Evolutionary conservation across 2,888 invertebrate species (phyloP).

Genomic region (Sphecodes monilicornis): DNA sequence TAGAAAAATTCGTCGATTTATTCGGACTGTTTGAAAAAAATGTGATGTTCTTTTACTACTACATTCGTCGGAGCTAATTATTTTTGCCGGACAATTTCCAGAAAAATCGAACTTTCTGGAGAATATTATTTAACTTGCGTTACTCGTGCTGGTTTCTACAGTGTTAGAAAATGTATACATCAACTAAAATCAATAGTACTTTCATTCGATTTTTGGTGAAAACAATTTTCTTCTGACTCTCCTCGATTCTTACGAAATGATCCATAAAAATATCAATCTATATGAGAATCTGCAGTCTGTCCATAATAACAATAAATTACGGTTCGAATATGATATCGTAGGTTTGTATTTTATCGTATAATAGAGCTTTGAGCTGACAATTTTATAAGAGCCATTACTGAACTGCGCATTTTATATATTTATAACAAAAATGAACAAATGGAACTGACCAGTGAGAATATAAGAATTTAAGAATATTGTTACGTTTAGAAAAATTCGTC

Average conservation of each 20-base stretch:
- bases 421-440: neutral
- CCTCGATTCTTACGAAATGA: neutral
- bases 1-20: neutral
- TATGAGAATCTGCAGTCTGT: too few species aligned
- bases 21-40: neutral
- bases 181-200: neutral
- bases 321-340: neutral
- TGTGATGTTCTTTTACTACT: too few species aligned
- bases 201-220: neutral
- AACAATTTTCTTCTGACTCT: neutral
- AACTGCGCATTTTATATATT: too few species aligned
- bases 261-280: too few species aligned
- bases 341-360: too few species aligned
- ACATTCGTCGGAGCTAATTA: too few species aligned
- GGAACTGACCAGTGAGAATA: neutral
- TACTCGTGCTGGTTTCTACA: neutral
- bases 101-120: too few species aligned
- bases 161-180: neutral
- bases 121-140: neutral
- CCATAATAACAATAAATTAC: too few species aligned
- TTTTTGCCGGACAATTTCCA: too few species aligned
- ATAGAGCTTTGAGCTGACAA: neutral
- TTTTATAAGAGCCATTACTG: neutral
- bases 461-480: neutral
- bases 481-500: neutral